Conservation (phyloP, 2,888 invertebrate species). For the Drosophila melanosoma region DNA sequence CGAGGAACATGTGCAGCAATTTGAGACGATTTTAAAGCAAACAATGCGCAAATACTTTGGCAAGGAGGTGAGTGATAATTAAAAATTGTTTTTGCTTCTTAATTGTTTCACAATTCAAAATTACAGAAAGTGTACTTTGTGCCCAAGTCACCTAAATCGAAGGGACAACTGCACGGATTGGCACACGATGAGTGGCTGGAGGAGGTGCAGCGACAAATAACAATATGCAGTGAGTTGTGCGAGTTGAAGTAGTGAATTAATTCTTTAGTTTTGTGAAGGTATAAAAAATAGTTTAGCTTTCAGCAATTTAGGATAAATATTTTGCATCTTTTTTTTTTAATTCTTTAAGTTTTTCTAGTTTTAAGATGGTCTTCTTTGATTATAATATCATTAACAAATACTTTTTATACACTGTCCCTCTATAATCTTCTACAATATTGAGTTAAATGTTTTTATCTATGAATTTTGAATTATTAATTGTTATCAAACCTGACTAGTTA, state of each 20-base stretch:
- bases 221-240: constrained; percentile 88
- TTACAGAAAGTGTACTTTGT: constrained; percentile 83
- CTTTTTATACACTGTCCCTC: too few relatives aligned
- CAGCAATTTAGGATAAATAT: background rate
- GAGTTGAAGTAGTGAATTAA: background rate
- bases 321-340: background rate
- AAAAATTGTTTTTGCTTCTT: background rate
- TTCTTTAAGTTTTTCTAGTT: too few relatives aligned
- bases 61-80: constrained; percentile 75
- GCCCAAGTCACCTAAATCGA: constrained; percentile 72
- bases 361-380: too few relatives aligned
- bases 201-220: constrained; percentile 88
- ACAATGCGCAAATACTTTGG: constrained; percentile 84
- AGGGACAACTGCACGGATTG: constrained; percentile 83
- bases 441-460: background rate
- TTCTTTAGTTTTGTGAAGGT: background rate
- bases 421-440: background rate
- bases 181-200: constrained; percentile 88
- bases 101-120: constrained; percentile 13
- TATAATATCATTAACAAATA: too few relatives aligned
- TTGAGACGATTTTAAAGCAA: constrained; percentile 88
- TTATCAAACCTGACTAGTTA: background rate
- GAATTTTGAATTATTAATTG: background rate
- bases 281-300: background rate
- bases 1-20: constrained; percentile 88